phyloP scores from a whole-genome alignment of 2,888 invertebrate species.

The Drosophila stalkeri region DNA sequence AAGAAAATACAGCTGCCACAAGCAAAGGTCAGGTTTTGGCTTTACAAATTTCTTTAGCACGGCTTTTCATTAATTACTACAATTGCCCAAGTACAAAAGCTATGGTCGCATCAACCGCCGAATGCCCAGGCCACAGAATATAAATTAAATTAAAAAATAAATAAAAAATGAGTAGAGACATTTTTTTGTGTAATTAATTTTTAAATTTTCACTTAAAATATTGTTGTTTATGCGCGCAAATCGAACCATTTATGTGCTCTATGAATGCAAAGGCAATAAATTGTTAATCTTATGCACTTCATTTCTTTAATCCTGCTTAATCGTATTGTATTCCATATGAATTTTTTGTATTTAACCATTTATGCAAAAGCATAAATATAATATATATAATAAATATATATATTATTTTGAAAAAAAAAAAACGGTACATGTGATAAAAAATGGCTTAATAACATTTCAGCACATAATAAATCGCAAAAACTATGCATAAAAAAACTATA shows the following conservation, averaged over 20 bases:
- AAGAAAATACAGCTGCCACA: constrained; percentile 14
- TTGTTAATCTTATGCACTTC: constrained; percentile 12
- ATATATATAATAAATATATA: not conserved
- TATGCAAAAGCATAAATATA: not conserved
- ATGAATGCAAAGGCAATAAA: constrained; percentile 34
- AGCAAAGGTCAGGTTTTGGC: constrained; percentile 43
- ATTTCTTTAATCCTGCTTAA: not conserved
- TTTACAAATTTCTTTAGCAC: constrained; percentile 11
- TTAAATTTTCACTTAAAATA: not conserved
- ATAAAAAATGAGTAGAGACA: not conserved
- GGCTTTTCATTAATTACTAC: constrained; percentile 31
- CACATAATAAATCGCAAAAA: not conserved
- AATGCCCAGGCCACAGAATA: constrained; percentile 41
- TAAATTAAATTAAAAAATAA: constrained; percentile 37
- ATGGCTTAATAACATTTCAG: not conserved
- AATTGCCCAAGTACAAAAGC: constrained; percentile 13
- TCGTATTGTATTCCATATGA: not conserved
- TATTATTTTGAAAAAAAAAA: not conserved
- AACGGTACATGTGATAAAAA: not conserved
- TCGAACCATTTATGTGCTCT: constrained; percentile 45
- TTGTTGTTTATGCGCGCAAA: constrained; percentile 30
- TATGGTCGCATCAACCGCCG: constrained; percentile 11
- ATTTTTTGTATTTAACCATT: not conserved
- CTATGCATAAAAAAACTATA: not conserved
- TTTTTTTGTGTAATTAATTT: not conserved